Base-by-base conservation (phyloP, 1,140 invertebrate genomes). In the Campoletis sonorensis region DNA sequence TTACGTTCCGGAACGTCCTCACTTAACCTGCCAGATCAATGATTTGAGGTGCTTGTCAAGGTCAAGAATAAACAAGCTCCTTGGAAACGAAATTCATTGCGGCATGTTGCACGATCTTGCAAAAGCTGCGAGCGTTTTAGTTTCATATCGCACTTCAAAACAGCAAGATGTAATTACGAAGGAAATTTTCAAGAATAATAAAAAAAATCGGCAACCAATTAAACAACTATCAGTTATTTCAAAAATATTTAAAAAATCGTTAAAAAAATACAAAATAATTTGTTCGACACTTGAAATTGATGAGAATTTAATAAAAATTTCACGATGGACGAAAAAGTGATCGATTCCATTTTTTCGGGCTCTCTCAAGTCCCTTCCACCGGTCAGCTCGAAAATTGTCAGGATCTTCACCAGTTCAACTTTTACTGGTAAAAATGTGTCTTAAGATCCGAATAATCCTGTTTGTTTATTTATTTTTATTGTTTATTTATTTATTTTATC, bases 401-500 rank as follows among this genome's bases (percentile, higher is more conserved):
- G 98, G 82, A 99, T 99, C 86, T 99, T 99, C 89, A 99, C 98
- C 18, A 99, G 98, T 88, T 99, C 98, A 0, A 99, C 98, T 0
- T 99, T 99, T 88, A 99, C 98, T 89, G 98, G 98, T 98, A 94
- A 93, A 86, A 73, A 70, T 64, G 30, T 51, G 40, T 68, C 21
- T 21, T 37, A 83, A 54, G 23, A 13, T 23, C 40, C 10, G 30
- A 10, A 73, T 54, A 30, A 70, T 70, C 49, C 3, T 7, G 54
- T n/a, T n/a, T 21, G 18, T 23, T 58, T 11, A 58, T 7, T 30
- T 79, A 37, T 16, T 51, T 30, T 23, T 18, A 40, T n/a, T 33
- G n/a, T 18, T 61, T 2, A 40, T 64, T 79, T 73, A n/a, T 61
- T 79, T 40, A 72, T 45, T 77, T 13, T 26, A 61, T 64, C 51